Evolutionary conservation across 2,888 invertebrate species (phyloP), one percentile per base, ranked within the genome.

Genomic region (Plusia festucae): DNA sequence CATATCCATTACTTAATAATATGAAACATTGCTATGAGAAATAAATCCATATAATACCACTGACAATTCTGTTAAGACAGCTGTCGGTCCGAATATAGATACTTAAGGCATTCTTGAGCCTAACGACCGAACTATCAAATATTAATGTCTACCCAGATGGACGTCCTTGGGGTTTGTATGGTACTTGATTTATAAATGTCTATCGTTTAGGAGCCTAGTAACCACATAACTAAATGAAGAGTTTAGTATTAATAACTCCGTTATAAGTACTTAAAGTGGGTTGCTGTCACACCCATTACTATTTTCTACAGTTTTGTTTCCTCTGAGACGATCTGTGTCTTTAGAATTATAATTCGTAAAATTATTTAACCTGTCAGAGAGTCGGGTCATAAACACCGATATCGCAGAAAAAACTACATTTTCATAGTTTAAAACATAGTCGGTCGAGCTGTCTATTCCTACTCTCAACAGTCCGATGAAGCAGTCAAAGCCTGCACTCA

Each of bases 141-240:
- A 73, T 73, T 64, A 53, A 73, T 58, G 24, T 34, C 53, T 34
- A n/a, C n/a, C n/a, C n/a, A 18, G 53, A 40, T 46, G 49, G 8
- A 46, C 8, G 46, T 11, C 46, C 18, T 20, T 20, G 18, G 16
- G 16, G 11, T 11, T 11, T 49, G 16, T 6, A 16, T 20, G 11
- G 18, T 49, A 15, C 18, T 68, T 32, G 27, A 18, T 8, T 18
- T 24, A 15, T 32, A 15, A 24, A 32, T 9, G 46, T 22, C 2
- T 24, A 15, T 46, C 16, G 46, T 20, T 49, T 20, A 2, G 2
- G 20, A 20, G 9, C 11, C 11, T 34, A 34, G 34, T 49, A 18
- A 9, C 1, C 1, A 20, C 18, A 11, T 49, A 49, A 11, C 18
- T 7, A 9, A 18, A 4, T 20, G 18, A 49, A 8, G 46, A n/a